phyloP scores from a whole-genome alignment of 2,797 vertebrate genomes.

The Meda fulgida region DNA sequence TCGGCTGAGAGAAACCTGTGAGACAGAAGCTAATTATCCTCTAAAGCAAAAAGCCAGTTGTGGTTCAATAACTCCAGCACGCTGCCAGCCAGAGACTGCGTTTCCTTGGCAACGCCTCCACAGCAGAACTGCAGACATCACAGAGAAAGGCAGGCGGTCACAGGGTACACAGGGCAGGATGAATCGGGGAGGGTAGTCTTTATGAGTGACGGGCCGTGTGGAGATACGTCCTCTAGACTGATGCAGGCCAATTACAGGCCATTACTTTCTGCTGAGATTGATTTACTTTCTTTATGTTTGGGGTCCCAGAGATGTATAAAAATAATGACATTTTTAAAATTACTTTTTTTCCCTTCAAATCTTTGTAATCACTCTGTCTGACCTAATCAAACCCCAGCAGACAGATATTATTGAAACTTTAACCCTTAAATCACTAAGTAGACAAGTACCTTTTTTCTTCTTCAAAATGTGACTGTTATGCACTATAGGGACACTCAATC shows the following conservation, averaged over 20 bases:
- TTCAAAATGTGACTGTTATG: no score
- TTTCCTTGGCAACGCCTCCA: slow-evolving; percentile 92
- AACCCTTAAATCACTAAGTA: not conserved
- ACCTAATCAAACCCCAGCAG: not conserved
- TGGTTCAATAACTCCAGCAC: slow-evolving; percentile 98
- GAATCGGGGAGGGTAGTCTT: slow-evolving; percentile 19
- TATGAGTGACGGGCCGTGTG: slow-evolving; percentile 1
- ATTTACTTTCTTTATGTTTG: slow-evolving; percentile 16
- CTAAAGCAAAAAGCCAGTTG: slow-evolving; percentile 91
- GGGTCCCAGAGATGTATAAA: not conserved
- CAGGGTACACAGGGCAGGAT: slow-evolving; percentile 32
- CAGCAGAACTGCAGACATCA: slow-evolving; percentile 83
- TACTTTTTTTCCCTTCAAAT: not conserved
- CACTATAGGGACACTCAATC: not conserved
- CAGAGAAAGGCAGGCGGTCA: slow-evolving; percentile 68
- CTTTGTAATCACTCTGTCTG: not conserved
- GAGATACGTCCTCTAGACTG: not conserved
- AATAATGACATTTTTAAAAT: slow-evolving; percentile 14
- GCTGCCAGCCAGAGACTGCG: slow-evolving; percentile 92
- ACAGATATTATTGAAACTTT: not conserved
- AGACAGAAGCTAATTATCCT: slow-evolving; percentile 98
- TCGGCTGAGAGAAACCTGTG: slow-evolving; percentile 90
- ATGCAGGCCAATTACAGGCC: not conserved
- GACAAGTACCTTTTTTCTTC: not conserved
- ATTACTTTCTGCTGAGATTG: slow-evolving; percentile 10